Evolutionary conservation across 92 coral and sea anemone species (phyloP), one percentile per base, ranked within the genome.

Genomic region (Zoanthus gigantus): DNA sequence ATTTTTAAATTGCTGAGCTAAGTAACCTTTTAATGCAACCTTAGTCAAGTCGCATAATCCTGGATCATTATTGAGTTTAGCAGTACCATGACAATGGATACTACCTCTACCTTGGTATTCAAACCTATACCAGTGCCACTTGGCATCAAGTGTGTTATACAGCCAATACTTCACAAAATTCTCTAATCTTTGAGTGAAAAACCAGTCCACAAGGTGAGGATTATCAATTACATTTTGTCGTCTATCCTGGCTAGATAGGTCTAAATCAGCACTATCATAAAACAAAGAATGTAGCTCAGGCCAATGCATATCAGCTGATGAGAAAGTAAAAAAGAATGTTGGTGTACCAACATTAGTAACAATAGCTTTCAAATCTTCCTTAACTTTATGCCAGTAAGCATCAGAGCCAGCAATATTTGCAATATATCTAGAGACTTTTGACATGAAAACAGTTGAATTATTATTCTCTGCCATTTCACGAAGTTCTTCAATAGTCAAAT

Each of bases 121-220:
- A 88, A 88, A 91, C 84, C 94, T 83, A 58, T 90, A 90, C 90
- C 94, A 91, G 87, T 91, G 94, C 94, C 90, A 93, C 57, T 90
- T 79, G 31, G 96, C 93, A 86, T 86, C 65, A 50, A 91, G 90
- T 74, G 90, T 57, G 13, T 83, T 87, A 72, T 91, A 91, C 45
- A 93, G 83, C 96, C 91, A 91, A 77, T 93, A 82, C 28, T 93
- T 90, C 30, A 93, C 18, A 75, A 93, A 90, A 63, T 75, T 93
- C 69, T 90, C 93, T 66, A 93, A 65, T 17, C 90, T 87, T 79
- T 90, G 79, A 30, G 93, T 92, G 69, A 92, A 92, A 69, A 92
- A 79, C 93, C 95, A 93, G 81, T 92, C 93, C 65, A 82, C 86
- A 67, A 93, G 85, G 53, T 93, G 94, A 34, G 92, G 96, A 72